phyloP scores from a whole-genome alignment of 2,888 invertebrate species.

The Oxyteleia sp. region DNA sequence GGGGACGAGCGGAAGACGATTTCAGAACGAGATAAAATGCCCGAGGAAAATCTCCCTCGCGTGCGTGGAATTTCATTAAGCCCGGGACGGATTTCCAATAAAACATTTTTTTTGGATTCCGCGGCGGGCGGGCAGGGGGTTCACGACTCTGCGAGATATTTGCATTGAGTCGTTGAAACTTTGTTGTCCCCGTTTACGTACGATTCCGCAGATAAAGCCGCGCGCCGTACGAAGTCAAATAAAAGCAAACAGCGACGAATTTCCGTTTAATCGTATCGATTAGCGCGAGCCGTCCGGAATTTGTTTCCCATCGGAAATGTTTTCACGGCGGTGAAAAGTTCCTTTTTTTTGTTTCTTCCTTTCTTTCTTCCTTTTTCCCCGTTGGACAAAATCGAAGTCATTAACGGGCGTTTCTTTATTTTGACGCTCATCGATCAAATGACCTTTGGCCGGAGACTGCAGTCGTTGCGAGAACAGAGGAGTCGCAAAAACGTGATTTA shows the following conservation, averaged over 20 bases:
- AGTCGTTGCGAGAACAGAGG: not conserved
- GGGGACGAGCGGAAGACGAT: constrained; percentile 58
- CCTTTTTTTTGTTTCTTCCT: too few relatives aligned
- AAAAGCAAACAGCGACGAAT: constrained; percentile 51
- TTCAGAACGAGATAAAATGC: constrained; percentile 69
- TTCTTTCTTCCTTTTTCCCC: too few relatives aligned
- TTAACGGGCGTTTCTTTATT: constrained; percentile 22
- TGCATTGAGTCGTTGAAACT: constrained; percentile 71
- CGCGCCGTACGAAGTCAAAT: constrained; percentile 42
- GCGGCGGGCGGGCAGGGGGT: constrained; percentile 50
- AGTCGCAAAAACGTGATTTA: not conserved
- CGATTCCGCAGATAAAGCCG: constrained; percentile 36
- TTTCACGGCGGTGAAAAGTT: not conserved
- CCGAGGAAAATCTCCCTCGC: constrained; percentile 72
- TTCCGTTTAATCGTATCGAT: constrained; percentile 56
- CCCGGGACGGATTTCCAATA: constrained; percentile 68
- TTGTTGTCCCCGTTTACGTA: constrained; percentile 55
- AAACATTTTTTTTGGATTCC: constrained; percentile 68
- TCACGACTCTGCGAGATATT: constrained; percentile 57
- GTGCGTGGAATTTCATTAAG: constrained; percentile 73
- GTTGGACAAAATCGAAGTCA: not conserved
- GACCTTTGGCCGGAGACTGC: not conserved
- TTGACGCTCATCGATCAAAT: constrained; percentile 18
- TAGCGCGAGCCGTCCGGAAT: constrained; percentile 14
- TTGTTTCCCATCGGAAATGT: constrained; percentile 22